Evolutionary conservation across 2,888 invertebrate species (phyloP), one percentile per base, ranked within the genome.

Genomic region (Neoscelio sp.): DNA sequence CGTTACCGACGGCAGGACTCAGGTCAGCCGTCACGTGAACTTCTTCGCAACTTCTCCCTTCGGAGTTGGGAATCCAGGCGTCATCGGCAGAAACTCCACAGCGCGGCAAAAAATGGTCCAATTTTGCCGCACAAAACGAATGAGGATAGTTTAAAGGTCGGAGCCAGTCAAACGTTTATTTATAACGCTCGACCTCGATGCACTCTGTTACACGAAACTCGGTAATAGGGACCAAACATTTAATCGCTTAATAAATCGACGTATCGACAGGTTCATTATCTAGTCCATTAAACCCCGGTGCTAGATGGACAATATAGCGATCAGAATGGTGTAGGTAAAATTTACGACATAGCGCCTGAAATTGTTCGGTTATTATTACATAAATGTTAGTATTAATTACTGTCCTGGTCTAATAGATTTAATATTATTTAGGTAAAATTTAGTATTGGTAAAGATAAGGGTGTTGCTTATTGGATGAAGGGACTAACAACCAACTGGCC

Each of bases 161-260:
- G 8, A 2, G 15, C 17, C 50, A 26, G 35, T 62, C 50, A 30
- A 42, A 42, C 35, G 28, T 38, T 70, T 58, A 68, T 68, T 68
- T 68, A 68, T 40, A 46, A 17, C 64, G 17, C 26, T 18, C 26
- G 35, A 67, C 54, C 44, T 46, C 17, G 46, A 23, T 54, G 28
- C 26, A 48, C 38, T 38, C 30, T 44, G 33, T 65, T 68, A 68
- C 68, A 38, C 15, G 28, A 68, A 46, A 46, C 46, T 38, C 17
- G 4, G 26, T 30, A 65, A 38, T 38, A 48, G 48, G 48, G 6
- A 48, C 28, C 48, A 12, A 12, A 30, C 26, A 33, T 50, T 70
- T 30, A 58, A 70, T 54, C 71, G 62, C 44, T 71, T 71, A 71
- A 71, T 71, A 71, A 71, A 71, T 54, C 62, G 52, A 38, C 28